Evolutionary conservation across 2,797 vertebrate species (phyloP), one percentile per base, ranked within the genome.

Genomic region (Aeoliscus strigatus): DNA sequence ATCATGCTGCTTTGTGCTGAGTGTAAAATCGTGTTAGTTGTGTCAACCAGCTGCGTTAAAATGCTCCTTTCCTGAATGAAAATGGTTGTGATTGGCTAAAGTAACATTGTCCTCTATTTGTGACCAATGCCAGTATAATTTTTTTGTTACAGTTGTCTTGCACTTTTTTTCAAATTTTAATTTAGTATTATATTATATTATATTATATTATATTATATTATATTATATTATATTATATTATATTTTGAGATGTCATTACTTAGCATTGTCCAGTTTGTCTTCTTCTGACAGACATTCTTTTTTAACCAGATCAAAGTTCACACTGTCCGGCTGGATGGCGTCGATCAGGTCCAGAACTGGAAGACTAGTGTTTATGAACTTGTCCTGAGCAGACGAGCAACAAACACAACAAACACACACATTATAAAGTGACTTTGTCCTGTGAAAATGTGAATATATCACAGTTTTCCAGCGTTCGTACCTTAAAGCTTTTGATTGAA

Each of bases 271-370:
- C 35, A 93, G 90, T 66, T 90, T 96, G 75, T 97, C 95, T 32
- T 89, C 91, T 1, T 95, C 91, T 0, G 86, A 82, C 11, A 93
- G 86, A 9, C 27, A 51, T 14, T 81, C 91, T 0, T 63, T 92
- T 81, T 91, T 93, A 14, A 98, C 92, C 14, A 99, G 88, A 4
- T 95, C 94, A 23, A 92, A 97, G 81, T 93, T 93, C 72, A 99
- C 86, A 56, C 93, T 93, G 4, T 88, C 70, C 0, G 92, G 95
- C 75, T 99, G 94, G 57, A 99, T 93, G 60, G 94, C 89, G 12
- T 99, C 94, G 2, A 99, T 97, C 73, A 99, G 86, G 55, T 98
- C 94, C 86, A 98, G 87, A 29, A 97, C 91, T 0, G 94, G 87
- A 77, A 93, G 65, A 70, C 95, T 97, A 14, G 86, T 89, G 66